Evolutionary conservation across 2,797 vertebrate genomes (phyloP), one percentile per base, ranked within the genome.

Genomic region (Acipenser oxyrinchus): DNA sequence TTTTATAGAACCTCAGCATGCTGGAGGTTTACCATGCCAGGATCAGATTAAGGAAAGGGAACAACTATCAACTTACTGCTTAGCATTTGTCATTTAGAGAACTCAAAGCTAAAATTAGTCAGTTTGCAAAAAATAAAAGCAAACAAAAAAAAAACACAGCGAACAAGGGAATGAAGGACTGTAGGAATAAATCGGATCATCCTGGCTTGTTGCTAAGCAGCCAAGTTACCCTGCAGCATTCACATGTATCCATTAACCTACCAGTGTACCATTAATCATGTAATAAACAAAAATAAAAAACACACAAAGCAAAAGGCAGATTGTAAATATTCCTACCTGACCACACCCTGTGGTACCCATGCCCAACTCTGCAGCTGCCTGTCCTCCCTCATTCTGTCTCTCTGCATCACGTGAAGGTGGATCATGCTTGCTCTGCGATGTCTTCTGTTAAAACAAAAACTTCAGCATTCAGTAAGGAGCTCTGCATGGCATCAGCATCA

Each of bases 391-490:
- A 57, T 73, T 84, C 76, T 88, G 84, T 68, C 81, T 84, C 69
- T 90, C 89, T 23, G 83, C 76, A 74, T 90, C 88, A 77, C 79
- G 87, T 50, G 81, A 81, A 70, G 74, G 74, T 7, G 85, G 69
- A 67, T 93, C 91, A 70, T 89, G 87, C 76, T 92, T 93, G 78
- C 63, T 88, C 79, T 92, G 89, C 75, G 86, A 80, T 68, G 83
- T 66, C 75, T 87, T 89, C 90, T 91, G 84, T 79, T 77, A 88
- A 87, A 11, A 60, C 48, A 65, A 60, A 10, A 62, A 12, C 37
- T 64, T 49, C 37, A 67, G 48, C 53, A 50, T 58, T n/a, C 37
- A 50, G 23, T 59, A 60, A 60, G 51, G 52, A 55, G 49, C 15
- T 18, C 23, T 51, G 53, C 5, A n/a, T 62, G 67, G 60, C 59